Evolutionary conservation across 1,140 invertebrate genomes (phyloP), one percentile per base, ranked within the genome.

Genomic region (Brachionus rotundiformis): DNA sequence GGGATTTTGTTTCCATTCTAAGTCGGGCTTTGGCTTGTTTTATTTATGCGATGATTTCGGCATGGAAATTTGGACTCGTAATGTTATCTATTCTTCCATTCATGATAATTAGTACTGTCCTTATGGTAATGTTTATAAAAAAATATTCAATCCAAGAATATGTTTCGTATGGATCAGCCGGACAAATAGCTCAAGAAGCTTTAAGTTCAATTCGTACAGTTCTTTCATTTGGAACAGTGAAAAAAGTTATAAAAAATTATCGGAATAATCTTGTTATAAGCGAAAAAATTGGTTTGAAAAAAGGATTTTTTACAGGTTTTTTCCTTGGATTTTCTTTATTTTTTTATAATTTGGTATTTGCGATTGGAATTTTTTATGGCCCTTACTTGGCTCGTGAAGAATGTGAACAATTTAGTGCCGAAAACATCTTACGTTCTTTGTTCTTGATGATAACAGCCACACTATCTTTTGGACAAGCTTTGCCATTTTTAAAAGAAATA

Each of bases 111-210:
- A 41, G 25, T 8, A 36, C 31, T 19, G 16, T 31, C 3, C 44
- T 71, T 10, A 39, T 63, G 19, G 29, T 68, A 29, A 31, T 77
- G 68, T 33, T 84, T 31, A 81, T 80, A 4, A 75, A 82, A 79
- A 71, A 25, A 8, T 54, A 65, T 23, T 82, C 83, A 19, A 71
- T 49, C 44, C 84, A 84, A 59, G 87, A 88, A 76, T 79, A 86
- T 49, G 82, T 83, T 33, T 86, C 87, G 0, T 88, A 88, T 83
- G 86, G 86, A 0, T 85, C 85, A 80, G 88, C 88, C 39, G 87
- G 87, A 2, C 83, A 85, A 7, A 83, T 88, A 33, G 87, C 88
- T 10, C 86, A 88, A 82, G 88, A 89, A 83, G 86, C 87, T 7
- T 79, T 89, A 7, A 83, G 85, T 44, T 81, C 85, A 27, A 87